Base-by-base conservation (phyloP, 2,113 vertebrate genomes). In the Phalacrocorax brasilianus region DNA sequence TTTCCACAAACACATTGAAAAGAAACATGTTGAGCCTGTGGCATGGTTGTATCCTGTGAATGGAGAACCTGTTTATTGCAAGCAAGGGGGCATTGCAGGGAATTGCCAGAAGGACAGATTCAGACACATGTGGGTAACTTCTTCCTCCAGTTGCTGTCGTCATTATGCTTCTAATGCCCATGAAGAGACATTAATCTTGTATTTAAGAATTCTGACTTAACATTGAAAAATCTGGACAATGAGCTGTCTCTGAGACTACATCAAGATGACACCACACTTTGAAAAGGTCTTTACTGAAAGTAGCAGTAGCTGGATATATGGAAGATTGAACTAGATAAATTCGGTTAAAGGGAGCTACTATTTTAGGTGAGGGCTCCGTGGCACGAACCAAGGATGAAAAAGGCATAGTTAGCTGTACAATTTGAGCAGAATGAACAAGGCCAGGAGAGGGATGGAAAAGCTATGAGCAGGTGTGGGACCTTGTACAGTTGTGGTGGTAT, bases 31-130 rank as follows among this genome's bases (percentile, higher is more conserved):
- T 52, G 11, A 68, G 11, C 23, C 23, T 30, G 28, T 11, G 44
- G 59, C 3, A 7, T 12, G 40, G 21, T 18, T 40, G 5, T 30
- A 26, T 22, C 12, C 30, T 72, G 18, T 55, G n/a, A 77, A 55
- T 0, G 42, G 22, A 40, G 50, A 68, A 49, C 0, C 0, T 5
- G 7, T n/a, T 45, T 38, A 19, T 27, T 53, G 7, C 50, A 83
- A 74, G n/a, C n/a, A 73, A 82, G 9, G 5, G 3, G 5, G 19
- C 14, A 32, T 8, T 30, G 14, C 17, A 10, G 11, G 33, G 14
- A 63, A 33, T 11, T 77, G 47, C 23, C 18, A 55, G 50, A 9
- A 87, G 32, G 30, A 75, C 18, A 55, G 18, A 72, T 45, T 66
- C 22, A 79, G 35, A 44, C 6, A 30, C 0, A 0, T 16, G 11